These are phyloP conservation scores for Macrobrachium nipponense DNA, from an alignment of 1,140 invertebrate genomes.

Conservation along the genomic window DNA sequence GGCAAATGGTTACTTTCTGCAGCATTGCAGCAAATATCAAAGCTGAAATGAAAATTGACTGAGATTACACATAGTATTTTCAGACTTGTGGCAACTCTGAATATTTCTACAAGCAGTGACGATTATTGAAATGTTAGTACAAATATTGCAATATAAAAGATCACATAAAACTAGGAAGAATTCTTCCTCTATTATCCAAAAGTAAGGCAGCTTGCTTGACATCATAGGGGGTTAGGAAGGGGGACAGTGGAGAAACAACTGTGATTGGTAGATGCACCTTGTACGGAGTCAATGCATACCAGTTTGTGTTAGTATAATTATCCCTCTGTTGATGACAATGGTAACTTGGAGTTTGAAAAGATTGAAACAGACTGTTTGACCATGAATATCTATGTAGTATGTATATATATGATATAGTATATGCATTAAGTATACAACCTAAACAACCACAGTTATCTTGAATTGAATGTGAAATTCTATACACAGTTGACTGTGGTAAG, in stretches of 20 bases:
- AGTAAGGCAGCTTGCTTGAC: constrained; percentile 58
- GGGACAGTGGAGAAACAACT: constrained; percentile 41
- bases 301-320: constrained; percentile 12
- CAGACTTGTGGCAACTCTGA: too few relatives aligned
- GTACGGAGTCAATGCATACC: neutral
- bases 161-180: constrained; percentile 42
- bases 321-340: neutral
- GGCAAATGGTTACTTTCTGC: too few relatives aligned
- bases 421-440: too few relatives aligned
- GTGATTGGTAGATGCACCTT: constrained; percentile 21
- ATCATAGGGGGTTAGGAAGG: constrained; percentile 17
- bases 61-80: too few relatives aligned
- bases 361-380: neutral
- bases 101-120: neutral
- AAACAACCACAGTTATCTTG: too few relatives aligned
- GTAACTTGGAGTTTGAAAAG: neutral
- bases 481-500: too few relatives aligned
- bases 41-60: too few relatives aligned
- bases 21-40: too few relatives aligned
- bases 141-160: constrained; percentile 56
- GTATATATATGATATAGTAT: too few relatives aligned
- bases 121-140: constrained; percentile 7
- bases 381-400: neutral
- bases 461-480: too few relatives aligned
- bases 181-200: constrained; percentile 52